phyloP scores from a whole-genome alignment of 2,888 invertebrate genomes.

The Ernsta delagoae region DNA sequence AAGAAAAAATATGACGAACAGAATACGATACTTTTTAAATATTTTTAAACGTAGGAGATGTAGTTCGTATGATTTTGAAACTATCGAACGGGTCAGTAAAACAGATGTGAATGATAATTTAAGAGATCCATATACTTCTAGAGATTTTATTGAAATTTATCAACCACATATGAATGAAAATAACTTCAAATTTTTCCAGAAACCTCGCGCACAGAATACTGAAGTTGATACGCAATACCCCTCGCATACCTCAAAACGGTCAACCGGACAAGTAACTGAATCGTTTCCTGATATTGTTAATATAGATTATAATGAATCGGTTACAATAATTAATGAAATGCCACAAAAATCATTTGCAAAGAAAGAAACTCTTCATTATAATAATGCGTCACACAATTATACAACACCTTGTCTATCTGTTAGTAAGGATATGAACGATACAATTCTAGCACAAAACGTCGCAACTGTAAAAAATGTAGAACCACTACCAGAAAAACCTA shows the following conservation, averaged over 20 bases:
- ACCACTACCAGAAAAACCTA: conserved; percentile 14
- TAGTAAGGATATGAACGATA: not conserved
- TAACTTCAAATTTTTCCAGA: conserved; percentile 42
- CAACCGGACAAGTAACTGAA: conserved; percentile 24
- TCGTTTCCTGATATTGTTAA: not conserved
- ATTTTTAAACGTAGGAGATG: conserved; percentile 7
- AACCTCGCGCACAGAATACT: conserved; percentile 39
- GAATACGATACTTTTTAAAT: conserved; percentile 19
- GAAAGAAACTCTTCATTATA: conserved; percentile 20
- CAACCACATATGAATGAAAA: conserved; percentile 9
- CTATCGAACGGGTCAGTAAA: conserved; percentile 11
- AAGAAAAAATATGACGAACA: conserved; percentile 14
- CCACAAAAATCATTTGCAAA: conserved; percentile 17
- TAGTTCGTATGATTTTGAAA: conserved; percentile 13
- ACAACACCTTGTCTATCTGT: not conserved
- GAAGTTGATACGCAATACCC: conserved; percentile 43
- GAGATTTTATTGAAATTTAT: not conserved
- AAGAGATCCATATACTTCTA: not conserved
- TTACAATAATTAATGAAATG: conserved; percentile 18
- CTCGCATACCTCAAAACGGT: conserved; percentile 34
- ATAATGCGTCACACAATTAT: conserved; percentile 5
- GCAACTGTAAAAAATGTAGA: conserved; percentile 1
- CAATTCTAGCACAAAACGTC: not conserved
- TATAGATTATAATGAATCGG: not conserved
- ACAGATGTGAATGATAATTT: conserved; percentile 3